Conservation (phyloP, 2,113 vertebrate species). For the Hyperopisus bebe region DNA sequence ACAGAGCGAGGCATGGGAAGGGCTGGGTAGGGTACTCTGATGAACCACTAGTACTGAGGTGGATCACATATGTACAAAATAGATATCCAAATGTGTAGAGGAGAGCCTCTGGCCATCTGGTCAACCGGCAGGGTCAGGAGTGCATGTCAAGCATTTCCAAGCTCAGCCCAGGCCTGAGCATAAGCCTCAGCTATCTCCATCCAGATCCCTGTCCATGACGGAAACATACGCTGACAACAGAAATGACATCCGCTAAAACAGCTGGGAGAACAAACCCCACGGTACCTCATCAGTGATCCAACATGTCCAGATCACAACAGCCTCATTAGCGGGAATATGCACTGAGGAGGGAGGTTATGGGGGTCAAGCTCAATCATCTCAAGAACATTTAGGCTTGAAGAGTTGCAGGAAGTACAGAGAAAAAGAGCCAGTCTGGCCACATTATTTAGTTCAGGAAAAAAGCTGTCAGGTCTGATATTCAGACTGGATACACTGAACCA, state of each 20-base stretch:
- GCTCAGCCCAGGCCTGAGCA: background rate
- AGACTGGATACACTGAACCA: background rate
- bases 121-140: background rate
- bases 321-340: background rate
- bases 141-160: background rate
- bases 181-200: background rate
- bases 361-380: background rate
- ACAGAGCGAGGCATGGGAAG: background rate
- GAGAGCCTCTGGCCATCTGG: background rate
- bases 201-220: background rate
- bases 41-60: background rate
- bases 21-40: background rate
- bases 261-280: background rate
- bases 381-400: background rate
- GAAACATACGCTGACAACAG: background rate
- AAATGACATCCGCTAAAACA: background rate
- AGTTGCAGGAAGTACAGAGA: background rate
- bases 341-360: background rate
- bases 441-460: background rate
- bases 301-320: background rate
- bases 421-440: background rate
- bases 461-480: background rate
- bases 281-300: background rate
- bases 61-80: background rate
- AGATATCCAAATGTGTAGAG: background rate